phyloP scores from a whole-genome alignment of 2,888 invertebrate species.

The Andrena minutula region DNA sequence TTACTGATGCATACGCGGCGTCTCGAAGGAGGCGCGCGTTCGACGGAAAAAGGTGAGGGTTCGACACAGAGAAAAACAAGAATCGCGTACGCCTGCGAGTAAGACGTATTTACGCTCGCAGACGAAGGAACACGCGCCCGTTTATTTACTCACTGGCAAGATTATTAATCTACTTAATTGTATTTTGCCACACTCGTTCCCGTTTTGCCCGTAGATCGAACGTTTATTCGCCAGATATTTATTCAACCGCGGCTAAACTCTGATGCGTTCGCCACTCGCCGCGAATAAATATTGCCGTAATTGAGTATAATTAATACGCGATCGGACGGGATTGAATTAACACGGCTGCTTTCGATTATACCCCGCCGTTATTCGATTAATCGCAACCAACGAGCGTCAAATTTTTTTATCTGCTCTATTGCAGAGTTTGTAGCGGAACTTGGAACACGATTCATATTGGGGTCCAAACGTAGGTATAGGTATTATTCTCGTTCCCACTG shows the following conservation, averaged over 20 bases:
- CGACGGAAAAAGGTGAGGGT: background rate
- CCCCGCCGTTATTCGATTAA: conserved; percentile 17
- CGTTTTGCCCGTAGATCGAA: background rate
- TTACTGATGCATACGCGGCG: conserved; percentile 29
- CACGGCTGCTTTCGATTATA: conserved; percentile 22
- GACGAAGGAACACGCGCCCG: background rate
- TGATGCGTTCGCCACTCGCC: conserved; percentile 22
- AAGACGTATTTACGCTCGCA: background rate
- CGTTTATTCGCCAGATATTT: conserved; percentile 43
- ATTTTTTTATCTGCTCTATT: background rate
- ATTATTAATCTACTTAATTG: conserved; percentile 31
- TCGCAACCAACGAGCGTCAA: background rate
- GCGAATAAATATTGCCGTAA: conserved; percentile 47
- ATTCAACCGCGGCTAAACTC: conserved; percentile 31
- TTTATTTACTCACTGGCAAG: conserved; percentile 17
- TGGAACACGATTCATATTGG: background rate
- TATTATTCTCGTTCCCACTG: background rate
- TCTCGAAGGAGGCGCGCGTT: background rate
- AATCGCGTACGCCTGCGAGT: background rate
- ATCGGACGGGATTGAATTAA: conserved; percentile 46
- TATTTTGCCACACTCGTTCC: conserved; percentile 21
- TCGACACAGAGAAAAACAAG: background rate
- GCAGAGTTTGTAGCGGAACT: background rate
- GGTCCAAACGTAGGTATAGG: background rate
- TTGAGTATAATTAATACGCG: conserved; percentile 51